Evolutionary conservation across 2,888 invertebrate genomes (phyloP), one percentile per base, ranked within the genome.

Genomic region (Cheilosia impressa): DNA sequence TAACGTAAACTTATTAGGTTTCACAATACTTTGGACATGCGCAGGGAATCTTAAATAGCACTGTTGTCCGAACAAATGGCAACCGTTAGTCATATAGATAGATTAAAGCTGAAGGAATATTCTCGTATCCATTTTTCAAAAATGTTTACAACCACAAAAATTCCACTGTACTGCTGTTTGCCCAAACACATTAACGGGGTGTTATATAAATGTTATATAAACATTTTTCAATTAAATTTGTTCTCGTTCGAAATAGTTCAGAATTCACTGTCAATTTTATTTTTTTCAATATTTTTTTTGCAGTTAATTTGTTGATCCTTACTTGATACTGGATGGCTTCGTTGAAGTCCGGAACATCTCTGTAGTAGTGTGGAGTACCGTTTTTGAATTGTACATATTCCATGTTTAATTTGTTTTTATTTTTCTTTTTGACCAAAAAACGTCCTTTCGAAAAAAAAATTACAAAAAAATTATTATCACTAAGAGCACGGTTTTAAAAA

Each of bases 291-390:
- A 2, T 53, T 15, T 62, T 62, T 57, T 65, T 31, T 60, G 41
- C 9, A 10, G 27, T 52, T 72, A 63, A 57, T 80, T 52, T 47
- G 38, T 53, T 55, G n/a, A 60, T 87, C 88, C 92, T 92, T 92
- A 92, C 92, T 92, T 92, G 92, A 89, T 92, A 92, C 89, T 92
- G 92, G 90, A 92, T 92, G 89, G 90, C 90, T 89, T 92, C 92
- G 88, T 92, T 92, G 89, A 92, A 89, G 89, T 92, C 92, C 65
- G 88, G 87, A 58, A 55, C 89, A 89, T 92, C 92, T 90, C 91
- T 91, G 90, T 91, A 92, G 90, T 92, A 92, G 89, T 91, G 91
- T 87, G 92, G 92, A 79, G 91, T 90, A 89, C 92, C 92, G 83
- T 92, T 92, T 91, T 92, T 92, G 89, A 92, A 92, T 89, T 91